These are phyloP conservation scores for Reticulitermes speratus DNA, from an alignment of 1,140 invertebrate genomes.

Conservation along the genomic window DNA sequence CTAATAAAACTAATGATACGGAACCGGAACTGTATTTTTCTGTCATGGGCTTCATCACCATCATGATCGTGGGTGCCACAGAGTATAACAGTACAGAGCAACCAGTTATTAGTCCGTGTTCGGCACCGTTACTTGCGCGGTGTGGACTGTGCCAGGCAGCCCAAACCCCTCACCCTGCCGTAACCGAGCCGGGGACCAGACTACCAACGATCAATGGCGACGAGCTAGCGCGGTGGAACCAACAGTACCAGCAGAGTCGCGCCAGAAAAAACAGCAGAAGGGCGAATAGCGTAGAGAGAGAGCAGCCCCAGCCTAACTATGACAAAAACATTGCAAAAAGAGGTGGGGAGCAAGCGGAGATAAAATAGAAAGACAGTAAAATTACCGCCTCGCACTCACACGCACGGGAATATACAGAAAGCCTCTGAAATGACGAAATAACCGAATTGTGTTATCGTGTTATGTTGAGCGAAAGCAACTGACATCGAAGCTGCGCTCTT, in stretches of 20 bases:
- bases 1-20: not conserved
- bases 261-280: slow-evolving; percentile 29
- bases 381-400: slow-evolving; percentile 18
- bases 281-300: slow-evolving; percentile 16
- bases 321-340: slow-evolving; percentile 24
- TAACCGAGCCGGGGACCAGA: not conserved
- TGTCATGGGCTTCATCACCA: too few species aligned
- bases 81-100: not conserved
- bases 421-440: slow-evolving; percentile 23
- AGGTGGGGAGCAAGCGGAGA: not conserved
- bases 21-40: not conserved
- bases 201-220: slow-evolving; percentile 23
- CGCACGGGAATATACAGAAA: slow-evolving; percentile 18
- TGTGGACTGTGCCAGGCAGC: not conserved
- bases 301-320: not conserved
- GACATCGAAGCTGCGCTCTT: not conserved
- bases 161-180: not conserved
- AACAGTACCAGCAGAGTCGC: slow-evolving; percentile 25
- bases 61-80: too few species aligned
- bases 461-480: not conserved
- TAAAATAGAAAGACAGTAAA: slow-evolving; percentile 18
- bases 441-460: not conserved
- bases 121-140: not conserved
- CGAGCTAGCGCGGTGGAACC: slow-evolving; percentile 17
- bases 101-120: not conserved